Conservation (phyloP, 1,140 invertebrate species). For the Listronotus oregonensis region DNA sequence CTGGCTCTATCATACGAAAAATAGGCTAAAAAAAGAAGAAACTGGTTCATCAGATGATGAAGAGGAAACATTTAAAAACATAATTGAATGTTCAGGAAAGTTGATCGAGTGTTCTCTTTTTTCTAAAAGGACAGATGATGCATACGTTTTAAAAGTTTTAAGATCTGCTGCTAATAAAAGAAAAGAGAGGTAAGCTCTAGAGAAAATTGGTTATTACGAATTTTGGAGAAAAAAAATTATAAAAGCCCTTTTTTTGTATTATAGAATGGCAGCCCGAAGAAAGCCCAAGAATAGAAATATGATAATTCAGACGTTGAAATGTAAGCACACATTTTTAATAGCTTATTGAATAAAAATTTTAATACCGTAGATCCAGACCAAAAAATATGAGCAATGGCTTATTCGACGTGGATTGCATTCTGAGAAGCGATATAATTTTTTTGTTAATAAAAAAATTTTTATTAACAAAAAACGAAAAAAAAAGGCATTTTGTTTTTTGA, state of each 20-base stretch:
- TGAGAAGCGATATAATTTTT: too few relatives aligned
- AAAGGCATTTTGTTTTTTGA: too few relatives aligned
- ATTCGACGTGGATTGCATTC: too few relatives aligned
- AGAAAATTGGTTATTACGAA: not conserved
- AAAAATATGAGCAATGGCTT: too few relatives aligned
- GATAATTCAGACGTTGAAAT: slow-evolving; percentile 35
- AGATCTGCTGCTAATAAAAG: slow-evolving; percentile 27
- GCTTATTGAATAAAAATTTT: too few relatives aligned
- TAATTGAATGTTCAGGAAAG: slow-evolving; percentile 13
- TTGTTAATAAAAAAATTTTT: too few relatives aligned
- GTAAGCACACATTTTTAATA: too few relatives aligned
- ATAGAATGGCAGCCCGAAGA: slow-evolving; percentile 14
- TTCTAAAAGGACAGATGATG: slow-evolving; percentile 24
- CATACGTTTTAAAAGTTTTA: slow-evolving; percentile 14
- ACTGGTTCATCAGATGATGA: not conserved
- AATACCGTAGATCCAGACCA: too few relatives aligned
- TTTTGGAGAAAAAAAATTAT: too few relatives aligned
- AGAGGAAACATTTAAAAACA: not conserved
- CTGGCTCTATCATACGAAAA: slow-evolving; percentile 13
- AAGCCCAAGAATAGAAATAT: slow-evolving; percentile 34
- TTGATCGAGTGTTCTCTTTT: slow-evolving; percentile 33
- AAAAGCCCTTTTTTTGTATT: slow-evolving; percentile 8
- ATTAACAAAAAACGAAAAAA: too few relatives aligned
- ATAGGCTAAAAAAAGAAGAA: slow-evolving; percentile 5
- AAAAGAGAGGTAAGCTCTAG: slow-evolving; percentile 20